Conservation (phyloP, 2,888 invertebrate species). For the Tricholauxania praeusta region DNA sequence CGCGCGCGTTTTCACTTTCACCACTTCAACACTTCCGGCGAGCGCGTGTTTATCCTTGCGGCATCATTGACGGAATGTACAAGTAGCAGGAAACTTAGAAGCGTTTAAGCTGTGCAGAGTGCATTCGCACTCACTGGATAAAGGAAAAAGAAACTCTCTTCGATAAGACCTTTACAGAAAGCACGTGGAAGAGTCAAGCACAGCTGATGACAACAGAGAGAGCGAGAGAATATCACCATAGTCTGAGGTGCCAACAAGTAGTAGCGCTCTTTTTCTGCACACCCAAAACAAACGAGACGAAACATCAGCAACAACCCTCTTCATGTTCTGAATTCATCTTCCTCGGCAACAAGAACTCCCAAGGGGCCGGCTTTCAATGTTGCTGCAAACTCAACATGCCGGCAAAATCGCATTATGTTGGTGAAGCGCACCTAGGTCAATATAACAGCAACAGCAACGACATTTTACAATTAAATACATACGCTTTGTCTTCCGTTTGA, state of each 20-base stretch:
- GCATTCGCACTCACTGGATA: slow-evolving; percentile 10
- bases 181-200: neutral
- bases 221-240: slow-evolving; percentile 28
- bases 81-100: slow-evolving; percentile 54
- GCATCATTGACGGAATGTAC: slow-evolving; percentile 59
- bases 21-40: slow-evolving; percentile 37
- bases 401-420: slow-evolving; percentile 6
- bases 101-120: slow-evolving; percentile 24
- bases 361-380: slow-evolving; percentile 48
- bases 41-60: slow-evolving; percentile 62
- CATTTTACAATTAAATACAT: slow-evolving; percentile 42
- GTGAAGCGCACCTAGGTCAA: slow-evolving; percentile 27
- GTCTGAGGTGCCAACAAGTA: slow-evolving; percentile 6
- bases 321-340: neutral
- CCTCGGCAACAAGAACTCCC: slow-evolving; percentile 39
- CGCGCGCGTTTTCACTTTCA: slow-evolving; percentile 41
- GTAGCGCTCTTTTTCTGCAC: neutral
- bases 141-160: slow-evolving; percentile 24
- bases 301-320: neutral
- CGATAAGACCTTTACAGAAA: neutral
- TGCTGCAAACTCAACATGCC: slow-evolving; percentile 38
- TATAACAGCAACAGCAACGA: slow-evolving; percentile 15
- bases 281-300: slow-evolving; percentile 17
- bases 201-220: slow-evolving; percentile 4
- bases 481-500: slow-evolving; percentile 25